A percentile compares a stretch with the other conserved stretches of the same genome.
These are phyloP conservation scores for Lottia scabra DNA, from an alignment of 2,888 invertebrate species.

Conservation along the genomic window DNA sequence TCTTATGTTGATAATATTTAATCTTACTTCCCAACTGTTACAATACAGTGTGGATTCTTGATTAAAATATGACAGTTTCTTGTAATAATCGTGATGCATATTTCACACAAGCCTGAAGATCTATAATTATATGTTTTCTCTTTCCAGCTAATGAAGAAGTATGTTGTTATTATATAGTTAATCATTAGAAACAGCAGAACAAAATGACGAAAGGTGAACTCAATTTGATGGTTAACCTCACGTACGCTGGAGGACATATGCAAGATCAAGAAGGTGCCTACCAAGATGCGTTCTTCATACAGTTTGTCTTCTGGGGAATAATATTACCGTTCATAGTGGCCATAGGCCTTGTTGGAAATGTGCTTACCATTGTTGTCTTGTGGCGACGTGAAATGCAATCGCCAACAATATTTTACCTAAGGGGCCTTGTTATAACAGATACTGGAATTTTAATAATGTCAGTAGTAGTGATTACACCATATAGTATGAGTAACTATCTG, in stretches of 20 bases:
- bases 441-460: conserved; percentile 45
- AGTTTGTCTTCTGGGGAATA: conserved; percentile 59
- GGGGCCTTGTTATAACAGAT: conserved; percentile 58
- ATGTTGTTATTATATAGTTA: no score
- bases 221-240: conserved; percentile 53
- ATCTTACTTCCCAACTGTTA: no score
- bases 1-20: no score
- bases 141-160: no score
- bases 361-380: conserved; percentile 60
- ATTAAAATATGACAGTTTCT: no score
- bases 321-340: conserved; percentile 52
- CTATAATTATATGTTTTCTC: no score
- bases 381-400: conserved; percentile 62
- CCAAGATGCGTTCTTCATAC: conserved; percentile 35
- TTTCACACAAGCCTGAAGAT: no score
- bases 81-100: no score
- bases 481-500: conserved; percentile 38
- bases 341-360: conserved; percentile 60
- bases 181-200: no score
- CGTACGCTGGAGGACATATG: conserved; percentile 44
- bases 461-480: conserved; percentile 36
- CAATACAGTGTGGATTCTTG: no score
- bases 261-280: conserved; percentile 33
- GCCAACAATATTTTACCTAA: conserved; percentile 55
- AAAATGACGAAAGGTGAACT: conserved; percentile 36